A percentile compares a stretch with the other conserved stretches of the same genome.
Conservation (phyloP, 2,797 vertebrate genomes). For the Eulemur mongoz region DNA sequence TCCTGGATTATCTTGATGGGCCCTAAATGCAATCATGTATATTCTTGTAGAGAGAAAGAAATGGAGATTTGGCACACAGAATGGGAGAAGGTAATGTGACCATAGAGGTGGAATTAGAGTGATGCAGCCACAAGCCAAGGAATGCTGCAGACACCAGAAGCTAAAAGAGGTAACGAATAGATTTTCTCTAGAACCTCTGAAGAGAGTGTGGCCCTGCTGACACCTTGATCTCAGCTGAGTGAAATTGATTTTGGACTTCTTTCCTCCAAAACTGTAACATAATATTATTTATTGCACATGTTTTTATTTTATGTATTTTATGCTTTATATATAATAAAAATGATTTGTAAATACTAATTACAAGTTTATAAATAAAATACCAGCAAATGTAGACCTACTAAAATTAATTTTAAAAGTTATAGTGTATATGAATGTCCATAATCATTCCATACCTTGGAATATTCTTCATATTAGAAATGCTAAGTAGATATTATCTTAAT, state of each 20-base stretch:
- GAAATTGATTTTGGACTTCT: background rate
- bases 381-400: background rate
- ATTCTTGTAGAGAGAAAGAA: background rate
- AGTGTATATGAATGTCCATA: background rate
- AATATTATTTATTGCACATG: background rate
- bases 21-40: background rate
- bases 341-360: background rate
- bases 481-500: background rate
- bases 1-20: background rate
- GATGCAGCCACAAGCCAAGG: background rate
- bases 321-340: background rate
- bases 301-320: background rate
- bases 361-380: background rate
- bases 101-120: rapidly evolving
- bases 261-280: background rate
- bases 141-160: background rate
- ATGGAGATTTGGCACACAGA: background rate
- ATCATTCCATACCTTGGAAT: background rate
- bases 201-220: rapidly evolving
- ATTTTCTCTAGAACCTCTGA: background rate
- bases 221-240: background rate
- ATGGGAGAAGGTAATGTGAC: background rate
- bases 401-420: background rate
- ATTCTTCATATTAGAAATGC: background rate
- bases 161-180: background rate